These are phyloP conservation scores for Colletes latitarsis DNA, from an alignment of 1,140 invertebrate genomes.

Conservation along the genomic window DNA sequence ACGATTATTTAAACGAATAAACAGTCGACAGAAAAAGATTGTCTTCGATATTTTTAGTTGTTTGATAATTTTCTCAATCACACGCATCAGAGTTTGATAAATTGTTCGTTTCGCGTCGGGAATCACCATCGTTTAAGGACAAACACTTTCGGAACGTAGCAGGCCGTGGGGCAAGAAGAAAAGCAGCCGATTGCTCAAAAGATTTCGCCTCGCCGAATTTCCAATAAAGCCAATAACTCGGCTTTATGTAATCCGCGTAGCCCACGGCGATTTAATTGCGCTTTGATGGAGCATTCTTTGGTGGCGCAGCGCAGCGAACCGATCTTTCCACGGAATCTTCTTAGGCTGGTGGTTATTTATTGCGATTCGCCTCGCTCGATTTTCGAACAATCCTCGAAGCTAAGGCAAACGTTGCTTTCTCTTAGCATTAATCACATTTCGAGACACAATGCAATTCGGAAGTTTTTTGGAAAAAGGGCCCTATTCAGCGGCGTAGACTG, in stretches of 20 bases:
- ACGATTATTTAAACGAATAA: no score
- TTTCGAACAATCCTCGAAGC: not conserved
- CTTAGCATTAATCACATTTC: not conserved
- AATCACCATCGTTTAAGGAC: not conserved
- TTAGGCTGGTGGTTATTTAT: slow-evolving; percentile 30
- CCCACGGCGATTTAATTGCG: slow-evolving; percentile 59
- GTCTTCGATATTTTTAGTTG: no score
- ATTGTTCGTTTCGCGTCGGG: not conserved
- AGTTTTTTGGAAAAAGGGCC: no score
- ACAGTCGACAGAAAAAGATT: no score
- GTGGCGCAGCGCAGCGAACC: slow-evolving; percentile 35
- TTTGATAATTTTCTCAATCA: no score
- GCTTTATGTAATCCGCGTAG: slow-evolving; percentile 52
- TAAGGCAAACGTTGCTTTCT: not conserved
- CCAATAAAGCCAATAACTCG: slow-evolving; percentile 64
- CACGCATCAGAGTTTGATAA: no score
- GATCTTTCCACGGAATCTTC: slow-evolving; percentile 17
- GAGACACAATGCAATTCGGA: no score
- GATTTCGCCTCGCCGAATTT: slow-evolving; percentile 53
- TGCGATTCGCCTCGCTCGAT: slow-evolving; percentile 24
- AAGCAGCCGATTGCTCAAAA: slow-evolving; percentile 45
- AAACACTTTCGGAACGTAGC: not conserved
- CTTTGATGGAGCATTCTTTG: slow-evolving; percentile 63
- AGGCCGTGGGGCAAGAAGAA: slow-evolving; percentile 9
- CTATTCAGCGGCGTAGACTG: no score